Evolutionary conservation across 2,113 vertebrate species (phyloP).

Genomic region (Aspiorhynchus laticeps): DNA sequence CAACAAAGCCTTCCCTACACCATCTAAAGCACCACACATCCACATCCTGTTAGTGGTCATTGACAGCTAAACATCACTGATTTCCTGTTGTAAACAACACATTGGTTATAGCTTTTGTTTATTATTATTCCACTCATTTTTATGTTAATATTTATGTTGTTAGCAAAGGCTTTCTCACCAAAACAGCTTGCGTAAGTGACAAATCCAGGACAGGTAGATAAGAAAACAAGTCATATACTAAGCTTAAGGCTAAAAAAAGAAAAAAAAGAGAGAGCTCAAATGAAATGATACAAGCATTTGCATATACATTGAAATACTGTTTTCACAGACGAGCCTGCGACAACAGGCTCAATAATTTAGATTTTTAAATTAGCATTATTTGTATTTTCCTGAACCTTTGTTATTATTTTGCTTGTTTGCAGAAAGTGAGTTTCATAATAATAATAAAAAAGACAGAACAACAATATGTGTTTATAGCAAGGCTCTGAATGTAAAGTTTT

Average conservation of each 20-base stretch:
- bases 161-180: neutral
- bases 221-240: neutral
- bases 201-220: conserved; percentile 4
- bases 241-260: neutral
- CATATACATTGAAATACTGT: conserved; percentile 35
- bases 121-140: conserved; percentile 1
- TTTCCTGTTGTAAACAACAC: neutral
- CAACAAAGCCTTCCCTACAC: neutral
- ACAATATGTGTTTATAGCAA: conserved; percentile 2
- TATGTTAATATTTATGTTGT: neutral
- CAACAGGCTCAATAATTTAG: neutral
- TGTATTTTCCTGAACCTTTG: neutral
- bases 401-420: neutral
- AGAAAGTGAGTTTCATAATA: neutral
- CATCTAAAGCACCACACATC: conserved; percentile 26
- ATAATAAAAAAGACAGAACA: neutral
- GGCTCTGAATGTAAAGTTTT: neutral
- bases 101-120: neutral
- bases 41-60: conserved; percentile 17
- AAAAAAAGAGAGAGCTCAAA: neutral
- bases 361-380: neutral
- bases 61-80: neutral
- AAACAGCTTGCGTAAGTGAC: neutral
- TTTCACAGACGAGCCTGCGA: neutral
- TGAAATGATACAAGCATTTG: neutral